These are phyloP conservation scores for Troides oblongomaculatus DNA, from an alignment of 2,888 invertebrate genomes.

Conservation along the genomic window DNA sequence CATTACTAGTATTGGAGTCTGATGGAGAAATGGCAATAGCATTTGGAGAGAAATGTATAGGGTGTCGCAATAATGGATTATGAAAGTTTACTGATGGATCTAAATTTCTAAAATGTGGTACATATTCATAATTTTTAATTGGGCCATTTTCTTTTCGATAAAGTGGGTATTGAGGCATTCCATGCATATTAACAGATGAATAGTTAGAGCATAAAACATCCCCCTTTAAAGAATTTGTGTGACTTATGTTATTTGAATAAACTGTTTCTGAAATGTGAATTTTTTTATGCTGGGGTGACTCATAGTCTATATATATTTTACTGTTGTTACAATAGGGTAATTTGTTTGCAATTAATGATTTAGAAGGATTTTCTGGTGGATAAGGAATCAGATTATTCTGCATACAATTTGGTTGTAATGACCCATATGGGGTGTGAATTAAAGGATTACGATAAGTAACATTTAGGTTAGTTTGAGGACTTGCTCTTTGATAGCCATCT, in stretches of 20 bases:
- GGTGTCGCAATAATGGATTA: conserved; percentile 54
- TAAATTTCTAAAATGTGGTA: conserved; percentile 55
- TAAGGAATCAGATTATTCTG: conserved; percentile 64
- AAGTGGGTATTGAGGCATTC: conserved; percentile 54
- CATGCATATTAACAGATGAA: conserved; percentile 54
- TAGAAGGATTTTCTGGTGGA: conserved; percentile 51
- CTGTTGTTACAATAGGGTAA: conserved; percentile 55
- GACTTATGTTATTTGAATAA: conserved; percentile 59
- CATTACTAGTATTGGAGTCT: conserved; percentile 70
- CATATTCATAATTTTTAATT: conserved; percentile 61
- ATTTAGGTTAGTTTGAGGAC: conserved; percentile 56
- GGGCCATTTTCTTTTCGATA: conserved; percentile 59
- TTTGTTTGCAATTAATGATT: conserved; percentile 56
- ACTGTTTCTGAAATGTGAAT: conserved; percentile 56
- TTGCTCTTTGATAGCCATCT: conserved; percentile 64
- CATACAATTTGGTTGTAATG: conserved; percentile 54
- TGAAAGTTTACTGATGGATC: conserved; percentile 55
- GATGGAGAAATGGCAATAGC: conserved; percentile 69
- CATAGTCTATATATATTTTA: conserved; percentile 65
- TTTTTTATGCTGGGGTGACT: conserved; percentile 53
- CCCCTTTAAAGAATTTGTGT: conserved; percentile 54
- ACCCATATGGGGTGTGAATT: conserved; percentile 60
- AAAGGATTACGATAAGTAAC: conserved; percentile 59
- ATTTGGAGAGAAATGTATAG: conserved; percentile 68
- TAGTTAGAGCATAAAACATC: conserved; percentile 58